These are phyloP conservation scores for Labroides dimidiatus DNA, from an alignment of 2,797 vertebrate species.

Conservation along the genomic window DNA sequence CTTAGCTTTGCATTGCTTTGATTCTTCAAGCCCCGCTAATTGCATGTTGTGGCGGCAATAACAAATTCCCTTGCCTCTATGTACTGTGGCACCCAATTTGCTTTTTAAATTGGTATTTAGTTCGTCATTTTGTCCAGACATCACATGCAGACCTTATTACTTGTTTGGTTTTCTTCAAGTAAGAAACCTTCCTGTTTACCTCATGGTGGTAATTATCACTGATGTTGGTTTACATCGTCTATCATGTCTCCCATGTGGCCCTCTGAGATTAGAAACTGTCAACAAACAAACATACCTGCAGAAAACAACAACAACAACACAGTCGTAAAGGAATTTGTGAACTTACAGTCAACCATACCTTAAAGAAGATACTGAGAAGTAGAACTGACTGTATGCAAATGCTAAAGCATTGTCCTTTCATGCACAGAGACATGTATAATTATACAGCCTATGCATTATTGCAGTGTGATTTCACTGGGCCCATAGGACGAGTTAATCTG, in stretches of 20 bases:
- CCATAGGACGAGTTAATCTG: conserved; percentile 6
- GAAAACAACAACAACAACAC: background rate
- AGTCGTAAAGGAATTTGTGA: conserved; percentile 5
- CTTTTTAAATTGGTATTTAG: conserved; percentile 3
- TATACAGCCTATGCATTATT: background rate
- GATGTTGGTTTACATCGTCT: conserved; percentile 20
- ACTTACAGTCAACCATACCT: background rate
- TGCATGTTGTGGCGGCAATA: background rate
- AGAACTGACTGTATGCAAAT: background rate
- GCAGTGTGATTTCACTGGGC: background rate
- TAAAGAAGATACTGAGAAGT: background rate
- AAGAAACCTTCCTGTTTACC: conserved; percentile 15
- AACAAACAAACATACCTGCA: conserved; percentile 17
- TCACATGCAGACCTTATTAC: background rate
- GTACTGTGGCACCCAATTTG: background rate
- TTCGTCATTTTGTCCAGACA: background rate
- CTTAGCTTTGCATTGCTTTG: background rate
- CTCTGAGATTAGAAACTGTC: conserved; percentile 51
- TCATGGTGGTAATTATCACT: conserved; percentile 26
- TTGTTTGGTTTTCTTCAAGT: background rate
- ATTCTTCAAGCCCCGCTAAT: accelerated
- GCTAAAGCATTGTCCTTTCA: background rate
- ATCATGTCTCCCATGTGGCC: conserved; percentile 34
- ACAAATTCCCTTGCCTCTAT: background rate
- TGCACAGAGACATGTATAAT: background rate